Evolutionary conservation across 2,797 vertebrate species (phyloP).

Genomic region (Rhinatrema bivittatum): DNA sequence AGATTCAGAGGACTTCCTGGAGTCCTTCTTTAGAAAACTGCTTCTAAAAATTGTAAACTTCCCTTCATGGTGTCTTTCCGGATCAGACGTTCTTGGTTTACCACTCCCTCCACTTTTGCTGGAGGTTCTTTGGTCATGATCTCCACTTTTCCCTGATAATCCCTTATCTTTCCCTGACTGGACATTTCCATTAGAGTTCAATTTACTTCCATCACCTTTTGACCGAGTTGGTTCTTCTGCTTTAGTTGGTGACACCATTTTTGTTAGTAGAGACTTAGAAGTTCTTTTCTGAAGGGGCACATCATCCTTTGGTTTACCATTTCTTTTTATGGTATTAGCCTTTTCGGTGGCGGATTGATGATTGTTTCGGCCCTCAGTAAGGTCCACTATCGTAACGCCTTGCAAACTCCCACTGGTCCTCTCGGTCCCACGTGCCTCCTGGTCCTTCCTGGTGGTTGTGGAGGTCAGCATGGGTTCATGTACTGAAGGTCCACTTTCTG

Average conservation of each 20-base stretch:
- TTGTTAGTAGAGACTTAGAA: constrained; percentile 48
- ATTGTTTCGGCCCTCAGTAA: constrained; percentile 43
- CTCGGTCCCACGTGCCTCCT: constrained; percentile 33
- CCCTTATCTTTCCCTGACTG: constrained; percentile 28
- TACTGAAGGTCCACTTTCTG: constrained; percentile 22
- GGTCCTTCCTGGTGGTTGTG: constrained; percentile 21
- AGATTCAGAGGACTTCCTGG: constrained; percentile 37
- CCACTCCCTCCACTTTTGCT: constrained; percentile 8
- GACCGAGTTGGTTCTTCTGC: constrained; percentile 8
- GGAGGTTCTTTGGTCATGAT: constrained; percentile 22
- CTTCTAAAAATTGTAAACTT: constrained; percentile 63
- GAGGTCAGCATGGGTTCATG: neutral
- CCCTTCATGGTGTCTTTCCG: constrained; percentile 48
- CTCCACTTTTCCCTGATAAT: constrained; percentile 19
- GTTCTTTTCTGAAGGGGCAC: constrained; percentile 53
- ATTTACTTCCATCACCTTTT: neutral
- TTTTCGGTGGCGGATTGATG: constrained; percentile 30
- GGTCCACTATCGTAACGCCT: constrained; percentile 8
- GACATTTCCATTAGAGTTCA: constrained; percentile 28
- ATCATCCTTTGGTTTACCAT: constrained; percentile 47
- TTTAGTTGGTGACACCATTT: neutral
- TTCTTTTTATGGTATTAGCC: constrained; percentile 27
- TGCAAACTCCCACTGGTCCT: constrained; percentile 10
- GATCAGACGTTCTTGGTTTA: constrained; percentile 37
- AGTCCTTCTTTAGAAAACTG: constrained; percentile 66